Base-by-base conservation (phyloP, 1,140 invertebrate species). In the Stenopsyche tienmushanensis region DNA sequence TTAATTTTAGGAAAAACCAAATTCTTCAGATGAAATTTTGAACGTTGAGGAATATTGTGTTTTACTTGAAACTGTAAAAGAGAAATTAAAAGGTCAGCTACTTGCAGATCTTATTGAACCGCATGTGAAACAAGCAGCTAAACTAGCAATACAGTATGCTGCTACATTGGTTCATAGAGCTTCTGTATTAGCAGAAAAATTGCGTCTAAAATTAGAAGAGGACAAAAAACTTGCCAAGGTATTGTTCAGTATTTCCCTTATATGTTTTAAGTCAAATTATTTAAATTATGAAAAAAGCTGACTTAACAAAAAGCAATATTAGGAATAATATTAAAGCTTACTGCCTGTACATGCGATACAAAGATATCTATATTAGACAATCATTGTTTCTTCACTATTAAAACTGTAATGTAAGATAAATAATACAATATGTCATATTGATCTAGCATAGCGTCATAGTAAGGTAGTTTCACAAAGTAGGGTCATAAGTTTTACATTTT, bases 41-140 rank as follows among this genome's bases (percentile, higher is more conserved):
- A 80, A 85, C 24, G 85, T 88, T 67, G 86, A 90, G 21, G 82
- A 86, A 29, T 85, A 89, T 52, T 85, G 84, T 71, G 87, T 90
- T 0, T 78, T 92, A 42, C 85, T 94, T 54, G 91, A 93, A 77
- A 92, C 90, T 0, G 86, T 88, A 0, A 92, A 92, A 73, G 91
- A 93, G 73, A 93, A 92, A 74, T 77, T 94, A 10, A 91, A 90
- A 76, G 91, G 91, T 34, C 88, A 90, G 57, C 75, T 90, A 26
- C 85, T 89, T 65, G 90, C 90, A 3, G 88, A 89, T 44, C 84
- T 92, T 71, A 85, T 93, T 17, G 80, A 85, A 41, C 82, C 84
- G 63, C 76, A 82, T 70, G 85, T 87, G 1, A 82, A 86, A 29
- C 77, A 80, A 44, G 84, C 88, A 3, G 85, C 86, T 20, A 75